Evolutionary conservation across 2,113 vertebrate genomes (phyloP).

Genomic region (Oncorhynchus mykiss): DNA sequence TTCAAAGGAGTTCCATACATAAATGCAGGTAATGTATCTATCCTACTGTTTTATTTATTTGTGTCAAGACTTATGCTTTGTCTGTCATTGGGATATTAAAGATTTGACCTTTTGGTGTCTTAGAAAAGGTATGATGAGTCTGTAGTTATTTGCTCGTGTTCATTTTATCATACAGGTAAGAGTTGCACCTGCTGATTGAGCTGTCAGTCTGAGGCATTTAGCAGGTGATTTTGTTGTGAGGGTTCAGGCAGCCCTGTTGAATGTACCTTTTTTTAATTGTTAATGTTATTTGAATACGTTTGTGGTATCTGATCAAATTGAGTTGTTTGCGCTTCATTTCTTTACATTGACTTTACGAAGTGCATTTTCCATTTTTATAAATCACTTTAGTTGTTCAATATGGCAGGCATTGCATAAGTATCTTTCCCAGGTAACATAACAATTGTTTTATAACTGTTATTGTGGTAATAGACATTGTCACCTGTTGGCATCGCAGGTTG

Average conservation of each 20-base stretch:
- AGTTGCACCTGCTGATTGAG: background rate
- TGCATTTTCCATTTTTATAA: background rate
- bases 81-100: background rate
- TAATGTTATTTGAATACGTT: too few species aligned
- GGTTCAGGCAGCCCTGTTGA: too few species aligned
- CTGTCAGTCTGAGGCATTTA: background rate
- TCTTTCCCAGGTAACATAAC: too few species aligned
- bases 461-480: background rate
- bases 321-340: too few species aligned
- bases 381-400: too few species aligned
- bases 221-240: background rate
- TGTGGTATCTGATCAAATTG: too few species aligned
- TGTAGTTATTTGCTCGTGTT: background rate
- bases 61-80: background rate
- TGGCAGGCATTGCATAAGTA: too few species aligned
- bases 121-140: background rate
- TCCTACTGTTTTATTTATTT: slow-evolving; percentile 5
- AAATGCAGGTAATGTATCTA: slow-evolving; percentile 63
- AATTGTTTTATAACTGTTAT: background rate
- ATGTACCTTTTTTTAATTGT: too few species aligned
- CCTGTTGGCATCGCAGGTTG: background rate
- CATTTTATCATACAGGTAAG: background rate
- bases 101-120: too few species aligned
- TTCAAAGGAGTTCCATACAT: slow-evolving; percentile 42
- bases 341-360: background rate